Evolutionary conservation across 2,888 invertebrate genomes (phyloP).

Genomic region (Epiblema foenella): DNA sequence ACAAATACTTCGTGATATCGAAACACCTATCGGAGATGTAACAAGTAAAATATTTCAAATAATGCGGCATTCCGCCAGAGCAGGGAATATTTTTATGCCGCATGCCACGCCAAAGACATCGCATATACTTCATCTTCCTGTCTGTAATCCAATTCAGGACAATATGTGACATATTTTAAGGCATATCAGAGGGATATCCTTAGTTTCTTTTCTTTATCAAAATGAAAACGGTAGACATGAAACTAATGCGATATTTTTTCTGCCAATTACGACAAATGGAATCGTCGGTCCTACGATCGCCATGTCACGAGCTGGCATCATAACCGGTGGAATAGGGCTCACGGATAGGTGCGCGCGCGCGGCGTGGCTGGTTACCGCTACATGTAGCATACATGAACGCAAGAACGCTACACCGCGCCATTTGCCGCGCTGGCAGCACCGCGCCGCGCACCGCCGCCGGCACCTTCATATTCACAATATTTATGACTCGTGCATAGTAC

Average conservation of each 20-base stretch:
- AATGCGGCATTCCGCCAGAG: no score
- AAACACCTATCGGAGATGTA: background rate
- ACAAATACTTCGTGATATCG: background rate
- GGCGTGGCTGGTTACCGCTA: slow-evolving; percentile 34
- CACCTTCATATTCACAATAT: slow-evolving; percentile 15
- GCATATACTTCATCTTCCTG: no score
- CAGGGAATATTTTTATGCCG: no score
- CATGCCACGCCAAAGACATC: no score
- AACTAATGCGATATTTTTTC: background rate
- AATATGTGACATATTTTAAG: no score
- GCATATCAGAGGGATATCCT: no score
- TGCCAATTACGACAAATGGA: background rate
- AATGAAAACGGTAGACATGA: background rate
- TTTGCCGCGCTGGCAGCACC: slow-evolving; percentile 33
- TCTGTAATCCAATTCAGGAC: no score
- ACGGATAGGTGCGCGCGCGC: slow-evolving; percentile 7
- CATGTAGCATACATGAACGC: slow-evolving; percentile 32
- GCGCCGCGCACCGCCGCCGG: slow-evolving; percentile 2
- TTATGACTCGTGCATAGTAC: slow-evolving; percentile 20
- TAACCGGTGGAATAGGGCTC: background rate
- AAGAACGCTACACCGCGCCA: slow-evolving; percentile 37
- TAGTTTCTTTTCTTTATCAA: no score
- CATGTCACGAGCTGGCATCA: slow-evolving; percentile 1
- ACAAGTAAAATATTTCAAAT: no score
- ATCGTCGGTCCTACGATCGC: background rate